Conservation (phyloP, 2,113 vertebrate genomes). For the Eudyptes chrysolophus region DNA sequence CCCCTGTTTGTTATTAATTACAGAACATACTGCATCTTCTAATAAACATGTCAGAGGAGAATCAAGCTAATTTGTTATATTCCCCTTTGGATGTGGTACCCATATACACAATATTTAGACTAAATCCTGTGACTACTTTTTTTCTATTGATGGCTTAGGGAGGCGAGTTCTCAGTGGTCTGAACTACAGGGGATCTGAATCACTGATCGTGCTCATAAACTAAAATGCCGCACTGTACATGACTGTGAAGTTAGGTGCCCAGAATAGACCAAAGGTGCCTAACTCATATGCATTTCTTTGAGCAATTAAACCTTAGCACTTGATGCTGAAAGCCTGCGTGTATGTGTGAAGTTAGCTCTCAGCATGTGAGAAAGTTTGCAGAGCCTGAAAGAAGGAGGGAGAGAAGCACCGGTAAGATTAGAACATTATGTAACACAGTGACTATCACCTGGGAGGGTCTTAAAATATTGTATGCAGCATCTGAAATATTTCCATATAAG, state of each 20-base stretch:
- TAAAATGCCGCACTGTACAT: background rate
- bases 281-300: background rate
- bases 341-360: conserved; percentile 17
- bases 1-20: conserved; percentile 54
- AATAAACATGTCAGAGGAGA: conserved; percentile 10
- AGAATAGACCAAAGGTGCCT: background rate
- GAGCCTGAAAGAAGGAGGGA: background rate
- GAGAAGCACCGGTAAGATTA: background rate
- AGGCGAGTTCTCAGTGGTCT: background rate
- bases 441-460: background rate
- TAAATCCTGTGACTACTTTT: background rate
- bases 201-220: background rate
- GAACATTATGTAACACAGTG: background rate
- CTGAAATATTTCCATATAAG: background rate
- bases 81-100: background rate
- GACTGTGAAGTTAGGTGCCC: background rate
- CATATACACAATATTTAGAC: background rate
- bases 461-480: background rate
- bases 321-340: background rate
- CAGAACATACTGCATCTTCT: conserved; percentile 30
- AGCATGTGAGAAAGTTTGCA: conserved; percentile 5
- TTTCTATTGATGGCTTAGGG: background rate
- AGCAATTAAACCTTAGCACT: conserved; percentile 13
- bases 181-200: background rate
- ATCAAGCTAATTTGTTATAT: conserved; percentile 34